Evolutionary conservation across 1,140 invertebrate genomes (phyloP).

Genomic region (Diplogasteroides magnus): DNA sequence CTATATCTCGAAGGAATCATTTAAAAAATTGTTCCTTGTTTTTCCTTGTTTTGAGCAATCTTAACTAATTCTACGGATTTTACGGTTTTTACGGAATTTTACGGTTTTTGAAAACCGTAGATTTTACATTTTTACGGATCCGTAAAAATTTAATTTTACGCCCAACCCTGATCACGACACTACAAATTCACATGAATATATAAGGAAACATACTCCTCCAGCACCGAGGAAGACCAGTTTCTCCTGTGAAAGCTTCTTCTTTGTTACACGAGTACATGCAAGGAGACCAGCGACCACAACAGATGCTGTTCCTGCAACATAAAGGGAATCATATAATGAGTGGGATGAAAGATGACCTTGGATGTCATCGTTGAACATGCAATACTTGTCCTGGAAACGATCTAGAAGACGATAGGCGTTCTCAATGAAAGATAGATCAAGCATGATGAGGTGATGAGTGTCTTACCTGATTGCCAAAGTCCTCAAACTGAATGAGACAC

Average conservation of each 20-base stretch:
- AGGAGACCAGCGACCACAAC: conserved; percentile 84
- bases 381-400: conserved; percentile 78
- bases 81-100: too few species aligned
- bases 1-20: too few species aligned
- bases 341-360: conserved; percentile 60
- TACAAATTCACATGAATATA: background rate
- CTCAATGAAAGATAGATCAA: too few species aligned
- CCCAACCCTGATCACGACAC: too few species aligned
- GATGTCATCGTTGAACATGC: conserved; percentile 95
- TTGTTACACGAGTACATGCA: conserved; percentile 73
- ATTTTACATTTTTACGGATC: too few species aligned
- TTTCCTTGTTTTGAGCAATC: too few species aligned
- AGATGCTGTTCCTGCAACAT: conserved; percentile 72
- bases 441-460: too few species aligned
- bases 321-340: background rate
- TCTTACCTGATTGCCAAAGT: conserved; percentile 88
- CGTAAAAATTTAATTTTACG: too few species aligned
- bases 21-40: too few species aligned
- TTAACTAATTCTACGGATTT: too few species aligned
- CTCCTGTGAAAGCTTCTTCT: conserved; percentile 72
- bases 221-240: conserved; percentile 84
- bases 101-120: too few species aligned
- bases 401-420: conserved; percentile 86
- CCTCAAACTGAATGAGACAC: conserved; percentile 76
- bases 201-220: conserved; percentile 64